Evolutionary conservation across 2,113 vertebrate genomes (phyloP).

Genomic region (Antechinus stuartii): DNA sequence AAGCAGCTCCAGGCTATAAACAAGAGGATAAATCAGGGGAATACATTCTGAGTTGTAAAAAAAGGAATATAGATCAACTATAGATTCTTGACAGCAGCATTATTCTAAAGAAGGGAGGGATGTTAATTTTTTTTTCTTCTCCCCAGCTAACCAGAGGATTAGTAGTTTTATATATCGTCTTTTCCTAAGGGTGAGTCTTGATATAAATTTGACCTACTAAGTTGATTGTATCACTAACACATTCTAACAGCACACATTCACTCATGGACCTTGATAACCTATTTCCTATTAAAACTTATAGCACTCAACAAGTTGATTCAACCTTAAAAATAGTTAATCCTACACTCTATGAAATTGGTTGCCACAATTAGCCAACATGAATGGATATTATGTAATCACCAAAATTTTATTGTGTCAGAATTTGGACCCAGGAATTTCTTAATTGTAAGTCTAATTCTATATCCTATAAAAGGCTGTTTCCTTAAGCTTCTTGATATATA

Average conservation of each 20-base stretch:
- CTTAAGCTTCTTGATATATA: neutral
- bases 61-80: neutral
- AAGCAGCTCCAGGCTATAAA: neutral
- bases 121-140: neutral
- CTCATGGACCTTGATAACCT: neutral
- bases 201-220: neutral
- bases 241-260: neutral
- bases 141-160: neutral
- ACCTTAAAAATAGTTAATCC: neutral
- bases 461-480: neutral
- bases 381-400: neutral
- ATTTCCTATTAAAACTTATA: neutral
- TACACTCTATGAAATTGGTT: neutral
- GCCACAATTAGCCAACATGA: neutral
- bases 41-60: neutral
- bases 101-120: slow-evolving; percentile 7
- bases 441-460: neutral
- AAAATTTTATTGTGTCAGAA: neutral
- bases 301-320: neutral
- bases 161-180: neutral
- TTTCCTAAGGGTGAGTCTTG: neutral
- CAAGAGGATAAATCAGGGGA: neutral
- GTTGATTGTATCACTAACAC: neutral
- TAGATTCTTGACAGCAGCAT: neutral
- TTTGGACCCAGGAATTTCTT: neutral